Evolutionary conservation across 2,888 invertebrate species (phyloP).

Genomic region (Anticlea derivata): DNA sequence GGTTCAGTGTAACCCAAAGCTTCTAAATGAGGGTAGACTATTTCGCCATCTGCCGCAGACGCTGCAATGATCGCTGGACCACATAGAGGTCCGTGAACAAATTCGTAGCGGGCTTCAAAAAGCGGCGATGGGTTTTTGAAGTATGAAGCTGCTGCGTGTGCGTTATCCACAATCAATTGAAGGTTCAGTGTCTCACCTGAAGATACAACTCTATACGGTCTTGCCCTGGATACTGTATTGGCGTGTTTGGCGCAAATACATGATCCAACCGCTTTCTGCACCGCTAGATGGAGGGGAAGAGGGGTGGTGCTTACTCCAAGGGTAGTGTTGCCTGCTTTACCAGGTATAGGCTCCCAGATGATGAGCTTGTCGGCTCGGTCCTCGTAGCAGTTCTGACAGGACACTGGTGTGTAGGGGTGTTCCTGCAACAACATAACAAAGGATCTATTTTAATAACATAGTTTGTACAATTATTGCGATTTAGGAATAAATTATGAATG

Average conservation of each 20-base stretch:
- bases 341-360: slow-evolving; percentile 88
- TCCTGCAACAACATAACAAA: slow-evolving; percentile 74
- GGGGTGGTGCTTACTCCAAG: slow-evolving; percentile 73
- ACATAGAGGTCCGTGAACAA: slow-evolving; percentile 94
- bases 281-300: slow-evolving; percentile 84
- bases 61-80: slow-evolving; percentile 92
- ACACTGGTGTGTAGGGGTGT: slow-evolving; percentile 89
- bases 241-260: slow-evolving; percentile 88
- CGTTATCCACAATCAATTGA: slow-evolving; percentile 92
- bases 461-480: neutral
- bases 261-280: slow-evolving; percentile 87
- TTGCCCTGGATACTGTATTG: slow-evolving; percentile 82
- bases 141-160: slow-evolving; percentile 93
- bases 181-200: slow-evolving; percentile 92
- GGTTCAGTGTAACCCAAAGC: slow-evolving; percentile 88
- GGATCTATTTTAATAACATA: neutral
- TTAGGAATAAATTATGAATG: no score
- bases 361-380: slow-evolving; percentile 93
- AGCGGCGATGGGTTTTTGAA: slow-evolving; percentile 93
- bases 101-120: slow-evolving; percentile 94
- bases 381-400: slow-evolving; percentile 93
- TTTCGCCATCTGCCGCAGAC: slow-evolving; percentile 90
- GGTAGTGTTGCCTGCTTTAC: slow-evolving; percentile 56
- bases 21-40: slow-evolving; percentile 94
- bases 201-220: slow-evolving; percentile 88